Evolutionary conservation across 2,888 invertebrate species (phyloP).

Genomic region (Thymelicus sylvestris): DNA sequence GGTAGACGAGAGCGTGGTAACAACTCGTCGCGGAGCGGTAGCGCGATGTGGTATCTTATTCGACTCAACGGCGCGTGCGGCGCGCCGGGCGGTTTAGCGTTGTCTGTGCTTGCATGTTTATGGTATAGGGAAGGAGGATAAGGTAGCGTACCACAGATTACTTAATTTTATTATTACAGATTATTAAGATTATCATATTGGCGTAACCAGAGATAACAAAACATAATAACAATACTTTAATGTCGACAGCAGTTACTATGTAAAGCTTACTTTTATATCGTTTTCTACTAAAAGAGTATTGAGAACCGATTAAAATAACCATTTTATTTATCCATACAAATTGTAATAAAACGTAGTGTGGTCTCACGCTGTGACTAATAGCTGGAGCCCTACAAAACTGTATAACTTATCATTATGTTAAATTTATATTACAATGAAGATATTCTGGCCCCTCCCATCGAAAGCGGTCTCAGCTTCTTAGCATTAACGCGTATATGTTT

Average conservation of each 20-base stretch:
- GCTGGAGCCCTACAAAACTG: constrained; percentile 57
- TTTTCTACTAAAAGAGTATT: constrained; percentile 1
- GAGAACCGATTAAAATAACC: constrained; percentile 59
- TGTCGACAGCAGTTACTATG: constrained; percentile 23
- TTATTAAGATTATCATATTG: too few species aligned
- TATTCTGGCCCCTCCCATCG: constrained; percentile 65
- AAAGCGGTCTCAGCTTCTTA: constrained; percentile 62
- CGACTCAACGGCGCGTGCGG: too few species aligned
- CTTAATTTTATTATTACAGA: too few species aligned
- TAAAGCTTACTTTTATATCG: constrained; percentile 44
- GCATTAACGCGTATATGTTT: constrained; percentile 54
- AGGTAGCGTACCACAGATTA: too few species aligned
- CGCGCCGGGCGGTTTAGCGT: too few species aligned
- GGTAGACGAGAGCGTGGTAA: too few species aligned
- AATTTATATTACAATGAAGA: constrained; percentile 78
- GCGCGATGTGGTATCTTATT: too few species aligned
- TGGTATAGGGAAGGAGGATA: too few species aligned
- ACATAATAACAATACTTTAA: not conserved
- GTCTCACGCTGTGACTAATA: constrained; percentile 78
- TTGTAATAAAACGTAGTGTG: constrained; percentile 53
- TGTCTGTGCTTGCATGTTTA: too few species aligned
- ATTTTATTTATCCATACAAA: constrained; percentile 60
- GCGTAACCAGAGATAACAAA: not conserved
- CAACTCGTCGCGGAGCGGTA: too few species aligned
- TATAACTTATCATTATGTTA: constrained; percentile 70